phyloP scores from a whole-genome alignment of 2,797 vertebrate species.

The Chelonia mydas region DNA sequence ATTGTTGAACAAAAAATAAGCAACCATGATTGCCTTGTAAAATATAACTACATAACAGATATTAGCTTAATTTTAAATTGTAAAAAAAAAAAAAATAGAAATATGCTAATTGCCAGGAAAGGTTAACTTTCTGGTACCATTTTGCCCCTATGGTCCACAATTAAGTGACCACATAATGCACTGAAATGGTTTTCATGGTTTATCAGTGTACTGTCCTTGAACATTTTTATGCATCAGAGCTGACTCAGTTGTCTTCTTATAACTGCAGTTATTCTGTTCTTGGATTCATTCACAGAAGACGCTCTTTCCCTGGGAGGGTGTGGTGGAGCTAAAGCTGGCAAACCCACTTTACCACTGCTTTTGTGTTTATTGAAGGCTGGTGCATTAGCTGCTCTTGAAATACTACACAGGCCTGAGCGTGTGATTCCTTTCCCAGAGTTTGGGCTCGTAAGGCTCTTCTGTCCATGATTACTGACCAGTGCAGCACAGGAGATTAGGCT shows the following conservation, averaged over 20 bases:
- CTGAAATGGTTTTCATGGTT: fast-evolving
- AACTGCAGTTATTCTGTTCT: constrained; percentile 63
- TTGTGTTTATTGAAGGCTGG: constrained; percentile 8
- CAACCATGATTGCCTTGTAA: neutral
- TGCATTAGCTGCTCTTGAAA: neutral
- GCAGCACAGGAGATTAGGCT: constrained; percentile 56
- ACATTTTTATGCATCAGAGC: constrained; percentile 27
- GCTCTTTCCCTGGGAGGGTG: constrained; percentile 63
- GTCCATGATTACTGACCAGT: neutral
- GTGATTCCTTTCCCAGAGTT: constrained; percentile 24
- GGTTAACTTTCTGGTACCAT: neutral
- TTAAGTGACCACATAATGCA: fast-evolving
- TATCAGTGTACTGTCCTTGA: fast-evolving
- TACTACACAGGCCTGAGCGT: neutral
- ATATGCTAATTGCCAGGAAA: fast-evolving
- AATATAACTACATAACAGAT: neutral
- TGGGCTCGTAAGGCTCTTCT: neutral
- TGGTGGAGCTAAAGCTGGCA: constrained; percentile 53
- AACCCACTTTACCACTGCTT: neutral
- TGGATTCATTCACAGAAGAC: constrained; percentile 60
- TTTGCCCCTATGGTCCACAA: neutral
- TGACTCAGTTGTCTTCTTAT: constrained; percentile 70
- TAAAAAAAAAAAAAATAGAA: neutral
- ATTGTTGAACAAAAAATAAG: neutral
- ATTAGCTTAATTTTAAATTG: neutral